phyloP scores from a whole-genome alignment of 1,140 invertebrate species.

The Macrosteles quadrilineatus region DNA sequence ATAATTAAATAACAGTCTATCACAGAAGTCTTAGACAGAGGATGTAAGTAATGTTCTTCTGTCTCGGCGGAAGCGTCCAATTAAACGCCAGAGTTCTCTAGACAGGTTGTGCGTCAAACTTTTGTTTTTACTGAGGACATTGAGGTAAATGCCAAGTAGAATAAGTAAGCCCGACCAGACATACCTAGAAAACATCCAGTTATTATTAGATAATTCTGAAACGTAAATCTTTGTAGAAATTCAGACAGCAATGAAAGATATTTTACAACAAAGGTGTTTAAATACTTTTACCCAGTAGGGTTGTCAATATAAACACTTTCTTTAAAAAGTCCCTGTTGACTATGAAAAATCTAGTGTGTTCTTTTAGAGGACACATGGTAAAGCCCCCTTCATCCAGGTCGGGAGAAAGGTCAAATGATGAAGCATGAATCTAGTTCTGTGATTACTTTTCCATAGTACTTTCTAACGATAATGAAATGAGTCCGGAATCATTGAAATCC shows the following conservation, averaged over 20 bases:
- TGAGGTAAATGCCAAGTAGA: slow-evolving; percentile 86
- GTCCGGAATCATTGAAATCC: no score
- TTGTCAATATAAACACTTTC: not conserved
- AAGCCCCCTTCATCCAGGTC: no score
- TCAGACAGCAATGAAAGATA: not conserved
- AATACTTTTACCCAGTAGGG: not conserved
- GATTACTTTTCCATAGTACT: no score
- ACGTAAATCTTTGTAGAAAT: slow-evolving; percentile 10
- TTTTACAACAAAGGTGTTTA: not conserved
- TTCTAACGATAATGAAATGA: no score
- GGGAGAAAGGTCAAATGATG: no score
- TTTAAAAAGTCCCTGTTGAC: not conserved
- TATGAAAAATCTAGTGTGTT: not conserved
- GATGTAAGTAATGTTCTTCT: slow-evolving; percentile 13
- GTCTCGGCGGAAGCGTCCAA: slow-evolving; percentile 1
- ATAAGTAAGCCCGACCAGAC: slow-evolving; percentile 87
- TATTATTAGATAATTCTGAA: slow-evolving; percentile 17
- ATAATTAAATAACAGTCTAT: not conserved
- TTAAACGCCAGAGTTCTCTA: not conserved
- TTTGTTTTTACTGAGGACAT: slow-evolving; percentile 77
- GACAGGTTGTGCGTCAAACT: slow-evolving; percentile 12
- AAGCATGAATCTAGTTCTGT: no score
- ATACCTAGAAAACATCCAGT: slow-evolving; percentile 62
- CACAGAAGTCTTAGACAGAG: slow-evolving; percentile 1
- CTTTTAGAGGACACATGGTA: not conserved